Conservation (phyloP, 2,797 vertebrate genomes). For the Echiichthys vipera region DNA sequence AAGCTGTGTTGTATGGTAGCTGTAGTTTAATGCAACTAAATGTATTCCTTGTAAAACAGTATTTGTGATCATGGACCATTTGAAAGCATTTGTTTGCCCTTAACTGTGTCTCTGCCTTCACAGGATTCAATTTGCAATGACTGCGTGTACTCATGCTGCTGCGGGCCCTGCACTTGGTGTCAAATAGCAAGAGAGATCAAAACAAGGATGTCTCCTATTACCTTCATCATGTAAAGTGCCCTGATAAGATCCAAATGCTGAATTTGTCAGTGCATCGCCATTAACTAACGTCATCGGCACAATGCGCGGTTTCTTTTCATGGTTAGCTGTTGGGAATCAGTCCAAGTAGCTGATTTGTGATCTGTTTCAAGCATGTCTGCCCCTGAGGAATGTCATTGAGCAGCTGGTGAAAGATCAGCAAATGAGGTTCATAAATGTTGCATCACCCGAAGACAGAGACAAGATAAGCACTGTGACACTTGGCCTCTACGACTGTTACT, state of each 20-base stretch:
- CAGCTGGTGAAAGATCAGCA: constrained; percentile 23
- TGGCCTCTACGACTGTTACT: background rate
- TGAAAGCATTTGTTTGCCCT: background rate
- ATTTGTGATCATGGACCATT: background rate
- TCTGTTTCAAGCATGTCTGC: constrained; percentile 5
- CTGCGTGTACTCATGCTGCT: constrained; percentile 72
- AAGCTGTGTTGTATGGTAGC: background rate
- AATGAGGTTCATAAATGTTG: background rate
- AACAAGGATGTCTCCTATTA: constrained; percentile 49
- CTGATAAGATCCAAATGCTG: constrained; percentile 27
- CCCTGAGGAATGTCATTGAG: constrained; percentile 5
- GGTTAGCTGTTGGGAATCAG: background rate
- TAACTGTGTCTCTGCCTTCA: constrained; percentile 2
- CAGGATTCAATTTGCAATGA: constrained; percentile 80
- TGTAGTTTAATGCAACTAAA: background rate
- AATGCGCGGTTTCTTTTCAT: background rate
- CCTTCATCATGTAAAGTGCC: constrained; percentile 41
- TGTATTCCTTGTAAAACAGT: background rate
- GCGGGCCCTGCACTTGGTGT: constrained; percentile 78
- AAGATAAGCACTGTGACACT: constrained; percentile 6
- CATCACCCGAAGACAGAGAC: background rate
- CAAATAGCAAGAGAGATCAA: constrained; percentile 81
- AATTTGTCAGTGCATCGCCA: background rate
- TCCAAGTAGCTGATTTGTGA: background rate
- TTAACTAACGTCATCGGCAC: background rate